Base-by-base conservation (phyloP, 2,888 invertebrate species). In the Andricus curvator region DNA sequence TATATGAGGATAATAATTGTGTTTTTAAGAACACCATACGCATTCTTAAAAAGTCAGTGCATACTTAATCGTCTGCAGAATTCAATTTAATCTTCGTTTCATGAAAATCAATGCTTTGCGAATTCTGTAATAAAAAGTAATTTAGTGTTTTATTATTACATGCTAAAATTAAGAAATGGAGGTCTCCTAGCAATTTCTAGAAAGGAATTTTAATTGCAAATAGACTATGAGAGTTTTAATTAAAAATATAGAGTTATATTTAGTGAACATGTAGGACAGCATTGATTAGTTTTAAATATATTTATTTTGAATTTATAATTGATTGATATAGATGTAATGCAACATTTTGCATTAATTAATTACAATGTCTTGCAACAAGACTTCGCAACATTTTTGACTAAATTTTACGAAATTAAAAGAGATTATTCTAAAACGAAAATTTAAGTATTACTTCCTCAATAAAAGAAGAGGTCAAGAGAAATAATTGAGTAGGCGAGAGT, bases 1-100 rank as follows among this genome's bases (percentile, higher is more conserved):
- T 74, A 56, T 74, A 56, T 29, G 51, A 74, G 51, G 51, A 74
- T n/a, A 74, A 74, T 74, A 74, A 74, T 74, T 74, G 74, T 74
- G 56, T 74, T 56, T 74, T 74, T 74, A 74, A 74, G n/a, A 74
- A 74, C 74, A 74, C 20, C 51, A 56, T 48, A 70, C 25, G 29
- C 70, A 68, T 70, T 70, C 70, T 70, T 51, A 66, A 66, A 15
- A 37, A 66, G 37, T 37, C 37, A 37, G 37, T 64, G 64, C 64
- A 20, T 66, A 66, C 20, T 66, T 66, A 51, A 70, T 70, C 29
- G 48, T 29, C 70, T 70, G 29, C 29, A 70, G 51, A 70, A 70
- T 56, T 33, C 33, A 70, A 20, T 70, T 48, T 48, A 70, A 70
- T 48, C 70, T 56, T 33, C 70, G 51, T 56, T 68, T 25, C 25